phyloP scores from a whole-genome alignment of 2,888 invertebrate genomes.

The Siphlonurus alternatus region DNA sequence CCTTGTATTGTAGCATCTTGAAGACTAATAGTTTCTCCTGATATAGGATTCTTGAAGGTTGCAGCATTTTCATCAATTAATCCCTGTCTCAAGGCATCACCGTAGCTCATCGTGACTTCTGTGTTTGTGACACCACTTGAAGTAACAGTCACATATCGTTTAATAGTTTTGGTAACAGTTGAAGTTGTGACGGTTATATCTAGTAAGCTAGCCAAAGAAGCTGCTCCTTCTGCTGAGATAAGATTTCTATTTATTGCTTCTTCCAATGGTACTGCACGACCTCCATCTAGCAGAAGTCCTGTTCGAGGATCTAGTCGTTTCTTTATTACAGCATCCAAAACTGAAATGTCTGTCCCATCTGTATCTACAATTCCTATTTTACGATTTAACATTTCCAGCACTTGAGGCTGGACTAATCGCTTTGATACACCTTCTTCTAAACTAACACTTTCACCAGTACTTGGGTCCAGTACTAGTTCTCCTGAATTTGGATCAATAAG shows the following conservation, averaged over 20 bases:
- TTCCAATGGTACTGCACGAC: conserved; percentile 54
- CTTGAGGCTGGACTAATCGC: conserved; percentile 65
- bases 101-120: conserved; percentile 37
- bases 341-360: conserved; percentile 55
- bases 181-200: conserved; percentile 79
- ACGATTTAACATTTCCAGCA: conserved; percentile 67
- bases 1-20: neutral
- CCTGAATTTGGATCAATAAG: conserved; percentile 55
- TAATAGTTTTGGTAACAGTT: conserved; percentile 70
- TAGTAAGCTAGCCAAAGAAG: conserved; percentile 64
- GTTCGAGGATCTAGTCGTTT: conserved; percentile 76
- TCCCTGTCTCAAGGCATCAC: conserved; percentile 58
- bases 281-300: conserved; percentile 58
- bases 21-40: neutral
- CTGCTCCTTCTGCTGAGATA: conserved; percentile 75
- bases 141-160: conserved; percentile 61
- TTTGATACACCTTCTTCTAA: conserved; percentile 64
- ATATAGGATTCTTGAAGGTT: neutral
- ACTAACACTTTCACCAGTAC: conserved; percentile 55
- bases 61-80: conserved; percentile 45
- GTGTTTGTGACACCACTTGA: conserved; percentile 35
- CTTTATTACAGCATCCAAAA: conserved; percentile 76
- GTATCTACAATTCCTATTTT: conserved; percentile 60
- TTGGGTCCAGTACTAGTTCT: conserved; percentile 48
- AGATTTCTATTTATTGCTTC: conserved; percentile 71